These are phyloP conservation scores for Tuberolachnus salignus DNA, from an alignment of 2,888 invertebrate species.

Conservation along the genomic window DNA sequence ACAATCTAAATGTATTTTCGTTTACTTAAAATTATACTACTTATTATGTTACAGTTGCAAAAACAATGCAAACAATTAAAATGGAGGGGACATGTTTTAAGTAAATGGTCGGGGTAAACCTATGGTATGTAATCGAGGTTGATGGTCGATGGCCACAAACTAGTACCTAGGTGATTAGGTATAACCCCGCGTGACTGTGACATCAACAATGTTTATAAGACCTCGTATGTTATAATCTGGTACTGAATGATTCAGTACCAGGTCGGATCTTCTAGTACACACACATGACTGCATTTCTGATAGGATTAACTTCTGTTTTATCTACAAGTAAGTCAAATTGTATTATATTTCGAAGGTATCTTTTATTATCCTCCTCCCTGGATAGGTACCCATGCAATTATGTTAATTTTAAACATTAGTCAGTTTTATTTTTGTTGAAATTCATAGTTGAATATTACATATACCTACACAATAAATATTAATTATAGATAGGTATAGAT, in stretches of 20 bases:
- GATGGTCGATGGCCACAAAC: conserved; percentile 54
- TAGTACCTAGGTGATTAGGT: conserved; percentile 19
- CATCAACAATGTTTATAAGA: conserved; percentile 38
- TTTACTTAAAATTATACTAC: conserved; percentile 6
- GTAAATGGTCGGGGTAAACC: conserved; percentile 44
- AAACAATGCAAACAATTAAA: neutral
- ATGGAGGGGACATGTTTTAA: conserved; percentile 17
- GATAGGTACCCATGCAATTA: neutral
- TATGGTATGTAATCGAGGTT: conserved; percentile 46
- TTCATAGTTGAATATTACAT: no score
- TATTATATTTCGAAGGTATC: neutral
- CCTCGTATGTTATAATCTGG: conserved; percentile 31
- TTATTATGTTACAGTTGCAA: conserved; percentile 4
- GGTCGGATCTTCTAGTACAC: conserved; percentile 33
- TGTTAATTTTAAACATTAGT: no score
- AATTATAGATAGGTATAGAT: no score
- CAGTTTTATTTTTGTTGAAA: no score
- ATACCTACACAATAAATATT: no score
- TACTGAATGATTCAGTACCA: conserved; percentile 35
- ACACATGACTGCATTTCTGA: conserved; percentile 25
- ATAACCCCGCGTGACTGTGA: conserved; percentile 44
- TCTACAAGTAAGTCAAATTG: conserved; percentile 31
- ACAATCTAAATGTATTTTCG: conserved; percentile 34
- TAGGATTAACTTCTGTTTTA: conserved; percentile 23
- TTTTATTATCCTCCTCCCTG: neutral